phyloP scores from a whole-genome alignment of 2,113 vertebrate species.

The Hydropotes inermis region DNA sequence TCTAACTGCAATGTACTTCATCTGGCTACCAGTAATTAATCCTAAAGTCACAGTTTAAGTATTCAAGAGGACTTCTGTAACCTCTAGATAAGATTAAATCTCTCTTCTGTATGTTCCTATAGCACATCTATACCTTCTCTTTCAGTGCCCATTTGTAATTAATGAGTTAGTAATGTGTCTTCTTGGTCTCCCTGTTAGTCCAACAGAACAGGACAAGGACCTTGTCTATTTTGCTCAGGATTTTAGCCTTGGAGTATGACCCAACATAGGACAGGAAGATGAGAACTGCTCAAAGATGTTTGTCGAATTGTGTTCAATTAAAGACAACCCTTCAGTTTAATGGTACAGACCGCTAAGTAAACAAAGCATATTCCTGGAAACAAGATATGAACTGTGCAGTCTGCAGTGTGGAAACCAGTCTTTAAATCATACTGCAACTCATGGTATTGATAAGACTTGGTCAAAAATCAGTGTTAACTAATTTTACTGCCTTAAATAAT shows the following conservation, averaged over 20 bases:
- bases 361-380: neutral
- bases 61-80: neutral
- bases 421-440: neutral
- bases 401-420: neutral
- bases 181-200: neutral
- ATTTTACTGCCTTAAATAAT: neutral
- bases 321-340: neutral
- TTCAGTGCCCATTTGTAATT: neutral
- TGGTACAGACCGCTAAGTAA: neutral
- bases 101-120: neutral
- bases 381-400: neutral
- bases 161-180: neutral
- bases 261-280: neutral
- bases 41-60: neutral
- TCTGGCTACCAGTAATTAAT: neutral
- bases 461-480: neutral
- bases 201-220: neutral
- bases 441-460: neutral
- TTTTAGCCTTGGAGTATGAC: neutral
- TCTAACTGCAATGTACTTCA: neutral
- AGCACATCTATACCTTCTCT: neutral
- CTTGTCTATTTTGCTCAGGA: neutral
- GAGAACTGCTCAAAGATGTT: neutral
- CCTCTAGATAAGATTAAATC: neutral
- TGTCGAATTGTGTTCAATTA: neutral